Evolutionary conservation across 2,797 vertebrate species (phyloP), one percentile per base, ranked within the genome.

Genomic region (Gila robusta): DNA sequence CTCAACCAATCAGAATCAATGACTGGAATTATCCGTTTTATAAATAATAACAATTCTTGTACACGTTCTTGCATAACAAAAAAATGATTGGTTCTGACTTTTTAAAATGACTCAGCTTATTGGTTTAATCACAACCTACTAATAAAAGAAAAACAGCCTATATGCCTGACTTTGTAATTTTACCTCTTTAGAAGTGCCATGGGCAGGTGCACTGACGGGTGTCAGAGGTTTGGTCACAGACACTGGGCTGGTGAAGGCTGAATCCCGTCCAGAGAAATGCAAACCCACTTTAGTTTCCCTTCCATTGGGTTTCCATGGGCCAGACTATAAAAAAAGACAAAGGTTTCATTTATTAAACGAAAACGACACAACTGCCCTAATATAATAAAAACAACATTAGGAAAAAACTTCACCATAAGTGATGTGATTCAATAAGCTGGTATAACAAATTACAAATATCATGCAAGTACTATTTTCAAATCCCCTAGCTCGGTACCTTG

Each of bases 161-260:
- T 0, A 2, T 71, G 3, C 10, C 32, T 73, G 37, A 35, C 6
- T 35, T 9, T 23, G 11, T 52, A 0, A 23, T 47, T 80, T 96
- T 93, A 99, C 98, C 97, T 99, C 98, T 97, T 96, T 99, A 86
- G 97, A 96, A 95, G 96, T 95, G 93, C 94, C 96, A 92, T 98
- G 97, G 92, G 96, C 95, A 89, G 96, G 94, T 92, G 95, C 95
- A 93, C 95, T 96, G 90, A 96, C 95, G 88, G 98, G 96, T 93
- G 96, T 94, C 92, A 96, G 95, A 93, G 97, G 96, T 96, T 99
- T 99, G 95, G 96, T 97, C 95, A 97, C 96, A 95, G 97, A 97
- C 89, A 98, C 93, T 44, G 98, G 97, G 95, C 98, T 99, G 94
- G 97, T 98, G 94, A 99, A 99, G 94, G 97, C 96, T 89, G 97